Percentiles rank a stretch among this genome's conserved stretches.
Conservation (phyloP, 1,140 invertebrate species). For the Drosophila subpulchrella region DNA sequence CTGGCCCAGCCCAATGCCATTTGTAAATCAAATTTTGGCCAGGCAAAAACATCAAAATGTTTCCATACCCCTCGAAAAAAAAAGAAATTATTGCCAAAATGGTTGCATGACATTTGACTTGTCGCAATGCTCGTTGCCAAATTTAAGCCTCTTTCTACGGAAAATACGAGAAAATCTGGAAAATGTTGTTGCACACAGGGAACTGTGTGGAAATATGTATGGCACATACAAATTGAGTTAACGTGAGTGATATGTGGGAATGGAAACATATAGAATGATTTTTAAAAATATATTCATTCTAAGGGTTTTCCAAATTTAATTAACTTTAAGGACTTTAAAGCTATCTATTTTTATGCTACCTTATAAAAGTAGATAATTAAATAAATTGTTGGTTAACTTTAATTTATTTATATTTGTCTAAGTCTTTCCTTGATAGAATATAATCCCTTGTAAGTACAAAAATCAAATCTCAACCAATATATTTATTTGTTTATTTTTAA, state of each 20-base stretch:
- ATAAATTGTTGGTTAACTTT: too few species aligned
- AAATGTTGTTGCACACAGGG: background rate
- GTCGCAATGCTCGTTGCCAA: slow-evolving; percentile 16
- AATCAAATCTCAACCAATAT: too few species aligned
- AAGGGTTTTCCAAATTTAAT: too few species aligned
- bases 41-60: slow-evolving; percentile 27
- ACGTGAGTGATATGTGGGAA: background rate
- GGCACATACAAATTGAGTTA: background rate
- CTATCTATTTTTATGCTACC: too few species aligned
- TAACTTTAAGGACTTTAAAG: too few species aligned
- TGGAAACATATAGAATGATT: background rate
- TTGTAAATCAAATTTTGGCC: slow-evolving; percentile 50
- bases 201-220: background rate
- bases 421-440: too few species aligned
- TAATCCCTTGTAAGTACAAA: too few species aligned
- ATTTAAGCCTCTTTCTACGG: slow-evolving; percentile 18
- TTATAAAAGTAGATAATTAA: too few species aligned
- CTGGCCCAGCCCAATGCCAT: slow-evolving; percentile 13
- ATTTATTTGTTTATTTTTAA: too few species aligned
- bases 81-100: slow-evolving; percentile 16
- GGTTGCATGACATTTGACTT: slow-evolving; percentile 26
- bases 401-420: too few species aligned
- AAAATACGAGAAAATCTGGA: slow-evolving; percentile 13
- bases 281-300: too few species aligned
- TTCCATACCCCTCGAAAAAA: slow-evolving; percentile 3